phyloP scores from a whole-genome alignment of 2,797 vertebrate genomes.

The Esox masquinongy region DNA sequence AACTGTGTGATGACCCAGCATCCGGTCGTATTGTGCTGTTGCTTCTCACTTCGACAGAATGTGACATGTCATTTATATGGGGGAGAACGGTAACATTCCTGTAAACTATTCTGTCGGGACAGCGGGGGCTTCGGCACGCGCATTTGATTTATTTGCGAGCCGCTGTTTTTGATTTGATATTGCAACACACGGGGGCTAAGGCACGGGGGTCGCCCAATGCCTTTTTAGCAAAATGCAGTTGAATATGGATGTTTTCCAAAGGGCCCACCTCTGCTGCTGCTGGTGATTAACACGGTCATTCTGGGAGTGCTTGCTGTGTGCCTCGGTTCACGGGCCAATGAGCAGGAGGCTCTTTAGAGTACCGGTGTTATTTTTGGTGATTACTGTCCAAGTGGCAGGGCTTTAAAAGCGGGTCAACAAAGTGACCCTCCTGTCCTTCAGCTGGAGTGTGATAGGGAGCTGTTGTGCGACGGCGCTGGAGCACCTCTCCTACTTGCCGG shows the following conservation, averaged over 20 bases:
- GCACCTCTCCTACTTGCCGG: constrained; percentile 59
- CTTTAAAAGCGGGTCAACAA: constrained; percentile 76
- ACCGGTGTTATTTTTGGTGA: constrained; percentile 81
- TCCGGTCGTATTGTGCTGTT: neutral
- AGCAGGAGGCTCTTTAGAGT: constrained; percentile 68
- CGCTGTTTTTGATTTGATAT: constrained; percentile 5
- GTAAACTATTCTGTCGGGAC: neutral
- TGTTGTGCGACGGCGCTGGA: constrained; percentile 49
- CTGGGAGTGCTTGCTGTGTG: constrained; percentile 58
- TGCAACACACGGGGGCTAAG: constrained; percentile 16
- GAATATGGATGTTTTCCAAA: constrained; percentile 56
- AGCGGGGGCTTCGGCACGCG: neutral
- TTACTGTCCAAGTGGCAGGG: constrained; percentile 76
- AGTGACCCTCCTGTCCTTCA: constrained; percentile 70
- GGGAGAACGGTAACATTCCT: neutral
- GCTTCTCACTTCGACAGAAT: neutral
- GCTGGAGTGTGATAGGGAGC: constrained; percentile 67
- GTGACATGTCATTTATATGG: neutral
- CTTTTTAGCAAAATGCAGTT: constrained; percentile 34
- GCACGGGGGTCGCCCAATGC: constrained; percentile 18
- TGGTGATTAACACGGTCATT: constrained; percentile 65
- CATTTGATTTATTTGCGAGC: neutral
- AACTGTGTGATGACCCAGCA: neutral
- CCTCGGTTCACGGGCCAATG: constrained; percentile 51
- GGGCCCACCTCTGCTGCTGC: constrained; percentile 46